Conservation (phyloP, 2,113 vertebrate species). For the Kryptolebias marmoratus region DNA sequence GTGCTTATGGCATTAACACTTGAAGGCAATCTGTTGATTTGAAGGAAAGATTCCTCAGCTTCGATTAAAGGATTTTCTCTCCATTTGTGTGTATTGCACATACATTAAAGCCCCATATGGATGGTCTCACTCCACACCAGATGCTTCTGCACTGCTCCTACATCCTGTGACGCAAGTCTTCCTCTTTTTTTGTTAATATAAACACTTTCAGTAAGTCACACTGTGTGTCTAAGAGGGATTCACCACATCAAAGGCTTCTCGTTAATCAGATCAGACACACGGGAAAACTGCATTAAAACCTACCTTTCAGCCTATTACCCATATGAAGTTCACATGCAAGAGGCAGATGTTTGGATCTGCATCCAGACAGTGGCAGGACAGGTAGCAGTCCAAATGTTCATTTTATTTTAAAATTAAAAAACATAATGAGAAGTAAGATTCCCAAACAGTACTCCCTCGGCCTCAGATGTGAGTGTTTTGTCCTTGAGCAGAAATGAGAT, state of each 20-base stretch:
- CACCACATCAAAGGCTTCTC: constrained; percentile 42
- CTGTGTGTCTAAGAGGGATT: constrained; percentile 34
- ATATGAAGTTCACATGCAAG: background rate
- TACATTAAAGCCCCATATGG: background rate
- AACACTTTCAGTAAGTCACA: constrained; percentile 21
- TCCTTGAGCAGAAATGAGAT: background rate
- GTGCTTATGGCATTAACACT: background rate
- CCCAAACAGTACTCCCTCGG: background rate
- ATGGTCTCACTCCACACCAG: background rate
- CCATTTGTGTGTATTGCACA: background rate
- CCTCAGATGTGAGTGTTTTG: background rate
- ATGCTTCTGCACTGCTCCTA: constrained; percentile 3
- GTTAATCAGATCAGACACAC: constrained; percentile 9
- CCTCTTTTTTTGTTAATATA: constrained; percentile 22
- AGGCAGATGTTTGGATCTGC: background rate
- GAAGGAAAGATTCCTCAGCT: background rate
- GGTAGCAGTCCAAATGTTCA: no score
- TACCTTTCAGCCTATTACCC: background rate
- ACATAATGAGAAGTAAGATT: background rate
- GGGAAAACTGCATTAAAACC: constrained; percentile 17
- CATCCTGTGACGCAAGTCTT: constrained; percentile 11
- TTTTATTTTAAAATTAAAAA: background rate
- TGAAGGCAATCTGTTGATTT: background rate
- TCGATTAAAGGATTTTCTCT: background rate
- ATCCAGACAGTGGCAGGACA: background rate